Conservation (phyloP, 2,797 vertebrate species). For the Valencia hispanica region DNA sequence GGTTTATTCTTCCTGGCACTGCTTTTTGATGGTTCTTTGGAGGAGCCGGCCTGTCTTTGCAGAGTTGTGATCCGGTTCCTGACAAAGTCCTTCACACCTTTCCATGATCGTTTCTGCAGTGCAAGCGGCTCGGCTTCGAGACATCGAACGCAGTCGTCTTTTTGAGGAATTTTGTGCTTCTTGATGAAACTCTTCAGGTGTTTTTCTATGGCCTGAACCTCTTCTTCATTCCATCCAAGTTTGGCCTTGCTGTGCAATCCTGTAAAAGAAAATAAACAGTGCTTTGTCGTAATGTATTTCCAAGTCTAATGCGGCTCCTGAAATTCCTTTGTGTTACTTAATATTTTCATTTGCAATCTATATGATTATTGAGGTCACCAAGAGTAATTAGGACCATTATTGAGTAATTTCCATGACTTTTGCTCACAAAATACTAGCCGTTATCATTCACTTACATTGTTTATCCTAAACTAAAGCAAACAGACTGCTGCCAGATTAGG, state of each 20-base stretch:
- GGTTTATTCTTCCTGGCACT: background rate
- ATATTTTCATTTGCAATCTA: too few species aligned
- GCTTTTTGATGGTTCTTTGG: background rate
- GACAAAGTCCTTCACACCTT: conserved; percentile 67
- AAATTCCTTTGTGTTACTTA: too few species aligned
- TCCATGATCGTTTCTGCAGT: conserved; percentile 60
- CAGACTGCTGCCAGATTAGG: too few species aligned
- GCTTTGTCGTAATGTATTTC: too few species aligned
- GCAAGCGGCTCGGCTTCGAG: conserved; percentile 56
- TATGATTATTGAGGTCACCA: too few species aligned
- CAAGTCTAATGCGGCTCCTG: too few species aligned
- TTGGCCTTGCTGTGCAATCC: conserved; percentile 7
- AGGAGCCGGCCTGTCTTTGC: conserved; percentile 32
- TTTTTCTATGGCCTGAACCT: conserved; percentile 60
- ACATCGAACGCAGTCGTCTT: conserved; percentile 65
- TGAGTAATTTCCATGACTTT: too few species aligned
- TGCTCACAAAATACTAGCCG: too few species aligned
- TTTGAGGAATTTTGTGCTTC: conserved; percentile 62
- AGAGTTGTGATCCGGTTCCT: conserved; percentile 69
- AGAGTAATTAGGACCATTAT: too few species aligned
- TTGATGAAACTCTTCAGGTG: conserved; percentile 66
- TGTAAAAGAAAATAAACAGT: too few species aligned
- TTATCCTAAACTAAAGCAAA: too few species aligned
- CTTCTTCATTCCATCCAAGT: conserved; percentile 50
- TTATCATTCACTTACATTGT: too few species aligned